Evolutionary conservation across 2,888 invertebrate species (phyloP).

Genomic region (Phalangium opilio): DNA sequence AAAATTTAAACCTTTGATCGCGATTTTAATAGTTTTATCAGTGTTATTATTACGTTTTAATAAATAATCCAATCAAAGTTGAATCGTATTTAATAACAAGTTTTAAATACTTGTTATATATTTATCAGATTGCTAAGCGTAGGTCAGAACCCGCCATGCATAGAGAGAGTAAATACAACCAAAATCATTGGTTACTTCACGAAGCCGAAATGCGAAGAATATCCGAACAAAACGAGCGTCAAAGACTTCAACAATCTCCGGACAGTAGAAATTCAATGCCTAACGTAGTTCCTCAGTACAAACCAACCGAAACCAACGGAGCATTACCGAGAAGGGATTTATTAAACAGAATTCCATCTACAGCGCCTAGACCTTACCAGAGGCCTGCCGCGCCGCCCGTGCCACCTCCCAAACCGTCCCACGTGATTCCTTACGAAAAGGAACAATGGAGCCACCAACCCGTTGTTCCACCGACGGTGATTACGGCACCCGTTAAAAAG

Average conservation of each 20-base stretch:
- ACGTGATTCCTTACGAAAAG: conserved; percentile 9
- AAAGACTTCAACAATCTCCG: neutral
- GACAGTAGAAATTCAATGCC: neutral
- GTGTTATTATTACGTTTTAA: too few relatives aligned
- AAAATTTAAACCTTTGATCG: too few relatives aligned
- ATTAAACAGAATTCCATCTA: too few relatives aligned
- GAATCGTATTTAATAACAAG: too few relatives aligned
- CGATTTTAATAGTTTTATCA: too few relatives aligned
- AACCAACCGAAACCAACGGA: neutral
- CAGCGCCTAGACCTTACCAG: too few relatives aligned
- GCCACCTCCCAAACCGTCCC: conserved; percentile 12
- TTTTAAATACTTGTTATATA: too few relatives aligned
- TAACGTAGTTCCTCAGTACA: neutral
- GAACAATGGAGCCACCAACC: neutral
- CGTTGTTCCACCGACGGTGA: neutral
- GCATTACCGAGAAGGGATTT: neutral
- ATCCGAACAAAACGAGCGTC: conserved; percentile 15
- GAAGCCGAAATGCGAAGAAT: conserved; percentile 71
- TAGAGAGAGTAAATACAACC: conserved; percentile 17
- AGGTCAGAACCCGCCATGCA: neutral
- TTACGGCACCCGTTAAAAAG: neutral
- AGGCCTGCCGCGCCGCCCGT: conserved; percentile 4
- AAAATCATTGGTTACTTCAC: conserved; percentile 83
- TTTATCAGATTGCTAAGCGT: neutral
- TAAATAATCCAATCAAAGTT: too few relatives aligned